Percentiles rank a stretch among this genome's conserved stretches.
phyloP scores from a whole-genome alignment of 2,797 vertebrate species.

The Chromis chromis region DNA sequence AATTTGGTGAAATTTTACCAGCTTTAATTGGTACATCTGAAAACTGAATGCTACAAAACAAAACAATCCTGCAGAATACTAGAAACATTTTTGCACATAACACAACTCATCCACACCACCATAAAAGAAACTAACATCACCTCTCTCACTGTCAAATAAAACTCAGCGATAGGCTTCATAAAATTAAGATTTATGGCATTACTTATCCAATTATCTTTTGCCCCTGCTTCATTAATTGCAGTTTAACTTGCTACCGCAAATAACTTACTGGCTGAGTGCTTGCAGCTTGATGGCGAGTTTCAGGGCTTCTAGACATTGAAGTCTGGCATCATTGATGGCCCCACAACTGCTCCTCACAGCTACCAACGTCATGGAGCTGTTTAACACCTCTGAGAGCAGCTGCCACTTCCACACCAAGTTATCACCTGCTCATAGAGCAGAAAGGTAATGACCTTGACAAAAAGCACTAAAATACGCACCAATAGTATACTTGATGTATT shows the following conservation, averaged over 20 bases:
- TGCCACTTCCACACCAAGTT: conserved; percentile 93
- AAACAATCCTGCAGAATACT: neutral
- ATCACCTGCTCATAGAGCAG: conserved; percentile 80
- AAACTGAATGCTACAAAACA: neutral
- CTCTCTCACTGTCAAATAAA: neutral
- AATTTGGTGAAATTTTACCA: neutral
- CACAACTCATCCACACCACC: neutral
- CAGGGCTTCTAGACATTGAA: conserved; percentile 92
- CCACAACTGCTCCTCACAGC: conserved; percentile 83
- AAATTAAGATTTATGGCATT: neutral
- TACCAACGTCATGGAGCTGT: conserved; percentile 87
- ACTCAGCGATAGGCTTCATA: neutral
- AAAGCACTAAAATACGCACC: neutral
- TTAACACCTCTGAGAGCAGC: conserved; percentile 89
- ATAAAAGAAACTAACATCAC: neutral
- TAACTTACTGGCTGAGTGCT: conserved; percentile 84
- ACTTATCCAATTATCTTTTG: neutral
- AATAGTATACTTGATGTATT: neutral
- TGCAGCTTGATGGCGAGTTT: conserved; percentile 91
- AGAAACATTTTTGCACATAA: neutral
- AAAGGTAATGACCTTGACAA: neutral
- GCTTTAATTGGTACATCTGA: too few species aligned
- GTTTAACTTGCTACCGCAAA: neutral
- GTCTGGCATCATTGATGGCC: conserved; percentile 88
- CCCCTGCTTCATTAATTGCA: neutral